Evolutionary conservation across 1,140 invertebrate species (phyloP).

Genomic region (Caligus rogercresseyi): DNA sequence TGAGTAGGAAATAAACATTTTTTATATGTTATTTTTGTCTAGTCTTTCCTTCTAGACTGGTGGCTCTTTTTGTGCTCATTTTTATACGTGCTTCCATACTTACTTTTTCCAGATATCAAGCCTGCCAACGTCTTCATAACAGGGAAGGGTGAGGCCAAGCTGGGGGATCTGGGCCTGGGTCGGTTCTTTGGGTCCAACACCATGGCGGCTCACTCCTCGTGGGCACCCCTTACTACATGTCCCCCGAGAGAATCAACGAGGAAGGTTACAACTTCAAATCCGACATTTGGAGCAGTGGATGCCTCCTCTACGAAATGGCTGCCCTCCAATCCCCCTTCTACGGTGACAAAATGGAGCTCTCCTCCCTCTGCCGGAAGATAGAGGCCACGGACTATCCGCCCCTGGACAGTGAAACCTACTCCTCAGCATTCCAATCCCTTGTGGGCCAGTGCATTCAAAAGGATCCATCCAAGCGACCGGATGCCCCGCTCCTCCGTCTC

Average conservation of each 20-base stretch:
- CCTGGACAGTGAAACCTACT: slow-evolving; percentile 42
- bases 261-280: slow-evolving; percentile 57
- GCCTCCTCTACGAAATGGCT: slow-evolving; percentile 58
- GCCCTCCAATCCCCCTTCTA: slow-evolving; percentile 50
- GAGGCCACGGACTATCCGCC: slow-evolving; percentile 48
- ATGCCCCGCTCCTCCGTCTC: slow-evolving; percentile 35
- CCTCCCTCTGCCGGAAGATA: slow-evolving; percentile 47
- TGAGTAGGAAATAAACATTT: too few species aligned
- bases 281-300: slow-evolving; percentile 62
- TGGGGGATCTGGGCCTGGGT: slow-evolving; percentile 57
- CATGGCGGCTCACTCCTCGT: slow-evolving; percentile 49
- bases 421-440: slow-evolving; percentile 37
- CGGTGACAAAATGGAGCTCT: slow-evolving; percentile 46
- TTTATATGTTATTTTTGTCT: too few species aligned
- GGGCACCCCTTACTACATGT: slow-evolving; percentile 68
- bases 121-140: slow-evolving; percentile 64
- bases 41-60: too few species aligned
- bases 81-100: background rate
- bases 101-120: slow-evolving; percentile 43
- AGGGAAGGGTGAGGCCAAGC: slow-evolving; percentile 47
- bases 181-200: slow-evolving; percentile 45
- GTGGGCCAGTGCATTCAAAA: slow-evolving; percentile 40
- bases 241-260: slow-evolving; percentile 55
- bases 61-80: background rate
- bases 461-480: slow-evolving; percentile 38